These are phyloP conservation scores for Danio tinwini DNA, from an alignment of 2,797 vertebrate genomes.

Conservation along the genomic window DNA sequence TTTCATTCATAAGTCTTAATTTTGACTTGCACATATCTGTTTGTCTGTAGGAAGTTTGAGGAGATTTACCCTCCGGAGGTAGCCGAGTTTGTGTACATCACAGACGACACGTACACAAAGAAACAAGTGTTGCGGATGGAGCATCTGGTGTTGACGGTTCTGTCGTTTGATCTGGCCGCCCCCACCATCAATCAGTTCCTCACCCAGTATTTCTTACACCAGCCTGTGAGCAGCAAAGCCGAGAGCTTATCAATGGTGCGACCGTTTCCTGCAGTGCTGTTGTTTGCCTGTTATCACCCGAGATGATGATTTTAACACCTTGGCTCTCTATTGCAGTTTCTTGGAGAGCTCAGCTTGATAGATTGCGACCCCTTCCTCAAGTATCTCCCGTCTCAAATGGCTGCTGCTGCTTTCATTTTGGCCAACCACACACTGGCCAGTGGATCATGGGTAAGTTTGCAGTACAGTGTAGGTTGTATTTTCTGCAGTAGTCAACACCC, in stretches of 20 bases:
- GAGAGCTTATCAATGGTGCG: constrained; percentile 93
- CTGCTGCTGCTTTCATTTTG: constrained; percentile 88
- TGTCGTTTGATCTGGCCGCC: constrained; percentile 95
- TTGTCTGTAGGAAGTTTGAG: constrained; percentile 90
- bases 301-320: not conserved
- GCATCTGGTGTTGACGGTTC: constrained; percentile 95
- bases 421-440: constrained; percentile 86
- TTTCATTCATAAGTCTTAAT: too few species aligned
- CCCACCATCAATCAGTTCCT: constrained; percentile 97
- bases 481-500: too few species aligned
- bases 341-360: constrained; percentile 92
- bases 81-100: constrained; percentile 98
- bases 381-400: constrained; percentile 90
- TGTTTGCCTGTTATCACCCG: not conserved
- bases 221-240: constrained; percentile 79
- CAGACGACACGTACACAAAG: constrained; percentile 98
- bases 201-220: constrained; percentile 89
- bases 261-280: not conserved
- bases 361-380: constrained; percentile 94
- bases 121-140: constrained; percentile 99
- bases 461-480: too few species aligned
- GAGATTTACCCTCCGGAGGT: constrained; percentile 99
- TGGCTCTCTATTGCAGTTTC: constrained; percentile 76
- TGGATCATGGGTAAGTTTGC: constrained; percentile 77
- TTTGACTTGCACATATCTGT: not conserved